phyloP scores from a whole-genome alignment of 2,888 invertebrate genomes.

The Oxyscelio sp. region DNA sequence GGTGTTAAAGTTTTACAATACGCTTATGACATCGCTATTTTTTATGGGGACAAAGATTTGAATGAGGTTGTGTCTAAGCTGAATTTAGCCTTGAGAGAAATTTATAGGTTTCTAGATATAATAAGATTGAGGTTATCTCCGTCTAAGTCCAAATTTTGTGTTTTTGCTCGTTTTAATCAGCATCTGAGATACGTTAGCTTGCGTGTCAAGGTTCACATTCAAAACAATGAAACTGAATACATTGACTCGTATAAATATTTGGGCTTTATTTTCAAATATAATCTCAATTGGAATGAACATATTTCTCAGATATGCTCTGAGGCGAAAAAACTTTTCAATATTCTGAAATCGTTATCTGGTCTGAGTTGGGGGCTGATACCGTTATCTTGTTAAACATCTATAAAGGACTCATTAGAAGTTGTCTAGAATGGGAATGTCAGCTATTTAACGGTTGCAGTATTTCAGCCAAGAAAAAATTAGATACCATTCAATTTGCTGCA shows the following conservation, averaged over 20 bases:
- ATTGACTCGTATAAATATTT: neutral
- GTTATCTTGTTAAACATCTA: neutral
- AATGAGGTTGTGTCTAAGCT: neutral
- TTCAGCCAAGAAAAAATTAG: neutral
- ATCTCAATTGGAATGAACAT: constrained; percentile 3
- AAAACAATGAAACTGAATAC: neutral
- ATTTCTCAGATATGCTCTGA: neutral
- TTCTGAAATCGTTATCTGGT: neutral
- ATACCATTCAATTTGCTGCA: constrained; percentile 1
- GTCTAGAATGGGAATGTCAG: constrained; percentile 7
- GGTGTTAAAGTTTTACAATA: neutral
- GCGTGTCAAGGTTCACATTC: neutral
- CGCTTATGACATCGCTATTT: neutral
- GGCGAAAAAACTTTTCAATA: neutral
- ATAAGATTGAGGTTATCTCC: neutral
- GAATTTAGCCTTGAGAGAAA: neutral
- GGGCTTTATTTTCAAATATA: neutral
- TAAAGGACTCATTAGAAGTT: neutral
- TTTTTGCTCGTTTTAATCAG: neutral
- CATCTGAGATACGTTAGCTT: neutral
- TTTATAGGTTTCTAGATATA: neutral
- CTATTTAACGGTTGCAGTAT: neutral
- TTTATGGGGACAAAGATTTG: neutral
- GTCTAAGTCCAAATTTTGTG: neutral
- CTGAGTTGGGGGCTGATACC: constrained; percentile 3